Evolutionary conservation across 2,888 invertebrate species (phyloP).

Genomic region (Notodonta ziczac): DNA sequence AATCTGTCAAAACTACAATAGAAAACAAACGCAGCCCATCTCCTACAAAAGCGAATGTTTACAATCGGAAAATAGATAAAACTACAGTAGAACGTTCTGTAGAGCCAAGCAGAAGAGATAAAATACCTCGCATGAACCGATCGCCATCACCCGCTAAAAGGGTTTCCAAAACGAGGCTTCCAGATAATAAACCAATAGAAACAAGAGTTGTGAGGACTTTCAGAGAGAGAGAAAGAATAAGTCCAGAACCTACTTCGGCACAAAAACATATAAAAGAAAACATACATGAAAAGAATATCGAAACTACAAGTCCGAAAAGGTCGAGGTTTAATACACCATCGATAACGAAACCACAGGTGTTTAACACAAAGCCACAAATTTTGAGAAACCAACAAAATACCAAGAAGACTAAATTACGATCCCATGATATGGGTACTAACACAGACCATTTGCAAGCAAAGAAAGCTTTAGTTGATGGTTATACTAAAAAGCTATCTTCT

Average conservation of each 20-base stretch:
- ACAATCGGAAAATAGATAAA: conserved; percentile 12
- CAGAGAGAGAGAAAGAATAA: conserved; percentile 19
- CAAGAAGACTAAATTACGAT: conserved; percentile 15
- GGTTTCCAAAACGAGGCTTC: conserved; percentile 17
- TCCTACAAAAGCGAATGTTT: conserved; percentile 1
- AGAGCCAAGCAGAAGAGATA: conserved; percentile 7
- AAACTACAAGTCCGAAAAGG: conserved; percentile 14
- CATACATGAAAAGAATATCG: conserved; percentile 20
- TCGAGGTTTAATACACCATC: conserved; percentile 5
- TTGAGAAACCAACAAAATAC: conserved; percentile 20
- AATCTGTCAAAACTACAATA: conserved; percentile 8
- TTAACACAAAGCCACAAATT: conserved; percentile 7
- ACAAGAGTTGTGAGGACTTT: conserved; percentile 13
- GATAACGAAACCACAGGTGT: conserved; percentile 4
- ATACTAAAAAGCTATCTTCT: conserved; percentile 49
- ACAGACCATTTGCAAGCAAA: conserved; percentile 53
- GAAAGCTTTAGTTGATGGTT: conserved; percentile 58
- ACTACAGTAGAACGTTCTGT: conserved; percentile 10
- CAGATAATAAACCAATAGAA: conserved; percentile 17
- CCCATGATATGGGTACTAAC: conserved; percentile 38
- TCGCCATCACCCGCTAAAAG: conserved; percentile 28
- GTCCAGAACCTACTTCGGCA: conserved; percentile 23
- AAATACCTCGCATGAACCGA: conserved; percentile 14
- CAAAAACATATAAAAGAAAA: conserved; percentile 23
- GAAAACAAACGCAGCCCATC: conserved; percentile 4